A percentile compares a stretch with the other conserved stretches of the same genome.
Conservation (phyloP, 2,888 invertebrate species). For the Lithosia quadra region DNA sequence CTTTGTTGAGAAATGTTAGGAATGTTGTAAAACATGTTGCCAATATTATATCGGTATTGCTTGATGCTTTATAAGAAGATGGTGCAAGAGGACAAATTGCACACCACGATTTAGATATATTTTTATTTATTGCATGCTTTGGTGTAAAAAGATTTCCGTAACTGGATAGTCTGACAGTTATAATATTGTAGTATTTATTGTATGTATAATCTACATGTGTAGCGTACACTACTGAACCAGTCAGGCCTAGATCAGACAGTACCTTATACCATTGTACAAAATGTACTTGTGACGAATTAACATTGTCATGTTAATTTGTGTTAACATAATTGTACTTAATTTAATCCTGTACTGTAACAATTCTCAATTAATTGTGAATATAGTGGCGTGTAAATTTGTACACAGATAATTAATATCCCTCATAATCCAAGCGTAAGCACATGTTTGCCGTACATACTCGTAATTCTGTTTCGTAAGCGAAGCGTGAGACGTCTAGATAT, state of each 20-base stretch:
- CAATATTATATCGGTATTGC: not conserved
- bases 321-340: not conserved
- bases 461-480: slow-evolving; percentile 3
- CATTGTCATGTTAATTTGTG: not conserved
- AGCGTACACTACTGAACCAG: too few relatives aligned
- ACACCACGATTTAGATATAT: not conserved
- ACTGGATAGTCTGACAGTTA: not conserved
- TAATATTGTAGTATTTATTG: not conserved
- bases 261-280: too few relatives aligned
- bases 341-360: slow-evolving; percentile 38
- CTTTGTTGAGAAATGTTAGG: not conserved
- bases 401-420: slow-evolving; percentile 15
- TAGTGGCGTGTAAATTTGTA: not conserved
- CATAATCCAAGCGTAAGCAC: slow-evolving; percentile 14
- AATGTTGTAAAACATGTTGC: not conserved
- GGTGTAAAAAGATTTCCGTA: not conserved
- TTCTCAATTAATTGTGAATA: slow-evolving; percentile 38
- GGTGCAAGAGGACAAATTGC: not conserved
- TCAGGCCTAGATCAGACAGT: too few relatives aligned
- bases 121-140: not conserved
- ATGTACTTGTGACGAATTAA: too few relatives aligned
- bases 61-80: not conserved
- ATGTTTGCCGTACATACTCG: slow-evolving; percentile 7
- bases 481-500: not conserved
- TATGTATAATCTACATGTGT: too few relatives aligned